Percentiles rank a stretch among this genome's conserved stretches.
Conservation (phyloP, 2,888 invertebrate genomes). For the Scaptomyza cyrtandrae region DNA sequence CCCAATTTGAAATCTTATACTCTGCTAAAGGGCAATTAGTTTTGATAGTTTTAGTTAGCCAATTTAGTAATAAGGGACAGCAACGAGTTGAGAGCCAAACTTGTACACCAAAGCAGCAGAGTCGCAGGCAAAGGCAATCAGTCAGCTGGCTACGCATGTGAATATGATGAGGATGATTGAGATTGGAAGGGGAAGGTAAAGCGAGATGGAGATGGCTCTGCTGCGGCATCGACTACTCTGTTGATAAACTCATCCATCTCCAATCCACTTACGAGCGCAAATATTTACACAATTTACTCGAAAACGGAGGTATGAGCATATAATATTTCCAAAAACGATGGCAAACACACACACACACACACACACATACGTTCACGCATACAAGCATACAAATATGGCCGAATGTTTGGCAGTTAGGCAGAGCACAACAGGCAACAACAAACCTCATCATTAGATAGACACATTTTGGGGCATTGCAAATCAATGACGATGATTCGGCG, state of each 20-base stretch:
- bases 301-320: constrained; percentile 81
- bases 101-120: constrained; percentile 22
- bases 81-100: constrained; percentile 17
- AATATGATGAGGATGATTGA: constrained; percentile 39
- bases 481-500: constrained; percentile 62
- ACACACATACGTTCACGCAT: constrained; percentile 26
- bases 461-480: constrained; percentile 73
- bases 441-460: constrained; percentile 64
- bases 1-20: neutral
- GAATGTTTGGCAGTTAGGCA: constrained; percentile 74
- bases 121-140: constrained; percentile 65
- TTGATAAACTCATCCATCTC: constrained; percentile 84
- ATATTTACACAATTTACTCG: constrained; percentile 82
- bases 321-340: constrained; percentile 82
- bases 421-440: constrained; percentile 75
- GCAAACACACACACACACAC: constrained; percentile 68
- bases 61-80: constrained; percentile 21
- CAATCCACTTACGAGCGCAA: constrained; percentile 84
- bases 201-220: constrained; percentile 52
- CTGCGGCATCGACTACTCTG: constrained; percentile 63
- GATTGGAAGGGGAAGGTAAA: constrained; percentile 6
- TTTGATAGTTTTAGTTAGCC: constrained; percentile 1
- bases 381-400: constrained; percentile 37
- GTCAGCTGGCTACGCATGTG: constrained; percentile 66
- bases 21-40: neutral